Percentiles rank a stretch among this genome's conserved stretches.
Evolutionary conservation across 1,140 invertebrate species (phyloP).

Genomic region (Rhynchophorus ferrugineus): DNA sequence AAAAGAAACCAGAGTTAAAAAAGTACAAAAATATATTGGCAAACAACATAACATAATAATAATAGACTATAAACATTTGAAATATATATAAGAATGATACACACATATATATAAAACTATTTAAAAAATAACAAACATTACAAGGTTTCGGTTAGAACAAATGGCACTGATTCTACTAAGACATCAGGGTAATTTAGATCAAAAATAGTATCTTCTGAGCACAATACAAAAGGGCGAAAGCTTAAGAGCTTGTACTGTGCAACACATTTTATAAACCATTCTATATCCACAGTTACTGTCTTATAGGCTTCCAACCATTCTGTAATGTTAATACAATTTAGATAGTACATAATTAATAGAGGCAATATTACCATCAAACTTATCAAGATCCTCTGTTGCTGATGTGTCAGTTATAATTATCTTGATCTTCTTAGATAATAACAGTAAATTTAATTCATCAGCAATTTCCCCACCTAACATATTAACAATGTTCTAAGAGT

Average conservation of each 20-base stretch:
- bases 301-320: slow-evolving; percentile 32
- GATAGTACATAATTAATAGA: not conserved
- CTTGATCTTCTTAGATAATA: slow-evolving; percentile 24
- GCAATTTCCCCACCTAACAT: slow-evolving; percentile 29
- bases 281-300: slow-evolving; percentile 35
- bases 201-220: slow-evolving; percentile 28
- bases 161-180: slow-evolving; percentile 23
- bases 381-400: slow-evolving; percentile 29
- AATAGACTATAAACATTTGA: not conserved
- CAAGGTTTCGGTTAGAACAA: slow-evolving; percentile 17
- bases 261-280: slow-evolving; percentile 37
- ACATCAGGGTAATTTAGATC: slow-evolving; percentile 33
- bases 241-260: slow-evolving; percentile 33
- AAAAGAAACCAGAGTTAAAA: no score
- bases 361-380: slow-evolving; percentile 32
- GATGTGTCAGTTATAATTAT: slow-evolving; percentile 33
- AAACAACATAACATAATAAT: not conserved
- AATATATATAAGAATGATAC: not conserved
- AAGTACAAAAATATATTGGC: not conserved
- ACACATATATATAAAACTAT: not conserved
- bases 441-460: slow-evolving; percentile 19
- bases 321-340: slow-evolving; percentile 22
- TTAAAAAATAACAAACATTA: slow-evolving; percentile 7
- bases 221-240: slow-evolving; percentile 30
- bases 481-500: slow-evolving; percentile 29